These are phyloP conservation scores for Dascyllus trimaculatus DNA, from an alignment of 2,113 vertebrate species.

Conservation along the genomic window DNA sequence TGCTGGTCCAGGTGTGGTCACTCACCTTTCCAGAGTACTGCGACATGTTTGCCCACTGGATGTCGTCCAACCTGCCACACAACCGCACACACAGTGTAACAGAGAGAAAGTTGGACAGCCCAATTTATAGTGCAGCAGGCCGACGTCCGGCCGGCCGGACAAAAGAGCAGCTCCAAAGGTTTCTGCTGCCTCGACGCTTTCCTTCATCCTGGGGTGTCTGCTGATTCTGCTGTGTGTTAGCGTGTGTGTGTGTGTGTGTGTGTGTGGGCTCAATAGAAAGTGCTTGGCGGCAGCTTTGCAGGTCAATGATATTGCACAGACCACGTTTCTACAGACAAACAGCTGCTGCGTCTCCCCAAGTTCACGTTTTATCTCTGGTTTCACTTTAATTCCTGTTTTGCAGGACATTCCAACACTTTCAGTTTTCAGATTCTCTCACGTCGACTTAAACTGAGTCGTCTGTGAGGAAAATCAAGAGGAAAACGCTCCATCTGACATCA, in stretches of 20 bases:
- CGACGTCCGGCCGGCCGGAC: slow-evolving; percentile 62
- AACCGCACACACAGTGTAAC: slow-evolving; percentile 77
- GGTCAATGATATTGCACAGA: slow-evolving; percentile 59
- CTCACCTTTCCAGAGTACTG: slow-evolving; percentile 95
- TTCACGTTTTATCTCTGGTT: too few relatives aligned
- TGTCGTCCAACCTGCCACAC: slow-evolving; percentile 78
- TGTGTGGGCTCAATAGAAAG: slow-evolving; percentile 90
- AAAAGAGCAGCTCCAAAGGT: slow-evolving; percentile 78
- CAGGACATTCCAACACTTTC: too few relatives aligned
- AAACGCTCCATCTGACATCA: too few relatives aligned
- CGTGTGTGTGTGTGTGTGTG: slow-evolving; percentile 34
- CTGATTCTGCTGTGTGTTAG: slow-evolving; percentile 82
- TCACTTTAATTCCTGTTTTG: too few relatives aligned
- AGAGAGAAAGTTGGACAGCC: slow-evolving; percentile 79
- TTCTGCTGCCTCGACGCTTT: slow-evolving; percentile 85
- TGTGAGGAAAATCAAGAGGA: too few relatives aligned
- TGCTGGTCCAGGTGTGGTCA: slow-evolving; percentile 9
- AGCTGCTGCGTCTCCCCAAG: too few relatives aligned
- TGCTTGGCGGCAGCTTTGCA: slow-evolving; percentile 85
- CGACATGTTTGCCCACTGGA: slow-evolving; percentile 87
- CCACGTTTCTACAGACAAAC: slow-evolving; percentile 58
- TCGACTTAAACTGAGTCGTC: too few relatives aligned
- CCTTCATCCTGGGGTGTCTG: slow-evolving; percentile 74
- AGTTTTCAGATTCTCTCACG: too few relatives aligned
- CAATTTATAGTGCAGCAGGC: slow-evolving; percentile 83